These are phyloP conservation scores for Phytoseiulus persimilis DNA, from an alignment of 2,888 invertebrate species.

Conservation along the genomic window DNA sequence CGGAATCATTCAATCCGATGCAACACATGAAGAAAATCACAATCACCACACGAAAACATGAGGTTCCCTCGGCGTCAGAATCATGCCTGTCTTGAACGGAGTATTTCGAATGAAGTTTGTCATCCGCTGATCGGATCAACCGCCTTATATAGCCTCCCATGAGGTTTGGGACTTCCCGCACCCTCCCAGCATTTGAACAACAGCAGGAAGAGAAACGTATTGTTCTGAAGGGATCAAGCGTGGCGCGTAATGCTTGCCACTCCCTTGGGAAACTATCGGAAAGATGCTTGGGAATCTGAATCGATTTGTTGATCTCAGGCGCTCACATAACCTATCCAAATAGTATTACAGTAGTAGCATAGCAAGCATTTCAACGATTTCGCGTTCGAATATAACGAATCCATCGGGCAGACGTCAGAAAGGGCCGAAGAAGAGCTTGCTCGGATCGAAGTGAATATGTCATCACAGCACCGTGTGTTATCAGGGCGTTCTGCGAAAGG, in stretches of 20 bases:
- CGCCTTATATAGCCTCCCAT: not conserved
- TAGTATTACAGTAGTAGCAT: too few species aligned
- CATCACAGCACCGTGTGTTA: too few species aligned
- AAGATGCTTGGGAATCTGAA: not conserved
- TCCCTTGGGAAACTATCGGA: not conserved
- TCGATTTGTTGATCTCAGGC: not conserved
- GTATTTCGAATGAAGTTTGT: not conserved
- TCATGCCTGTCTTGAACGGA: not conserved
- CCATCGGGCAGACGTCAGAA: too few species aligned
- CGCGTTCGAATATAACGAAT: too few species aligned
- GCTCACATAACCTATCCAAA: not conserved
- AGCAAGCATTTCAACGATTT: too few species aligned
- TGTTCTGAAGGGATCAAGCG: not conserved
- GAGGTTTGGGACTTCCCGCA: not conserved
- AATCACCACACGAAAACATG: not conserved
- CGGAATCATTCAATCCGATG: not conserved
- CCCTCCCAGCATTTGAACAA: not conserved
- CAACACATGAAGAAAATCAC: not conserved
- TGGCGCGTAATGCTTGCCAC: not conserved
- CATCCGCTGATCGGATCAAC: not conserved
- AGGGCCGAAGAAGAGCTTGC: too few species aligned
- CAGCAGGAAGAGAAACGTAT: not conserved
- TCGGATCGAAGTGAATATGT: too few species aligned
- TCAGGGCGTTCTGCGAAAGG: too few species aligned
- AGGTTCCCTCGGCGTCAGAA: not conserved